Conservation (phyloP, 1,140 invertebrate species). For the Sycobia sp. region DNA sequence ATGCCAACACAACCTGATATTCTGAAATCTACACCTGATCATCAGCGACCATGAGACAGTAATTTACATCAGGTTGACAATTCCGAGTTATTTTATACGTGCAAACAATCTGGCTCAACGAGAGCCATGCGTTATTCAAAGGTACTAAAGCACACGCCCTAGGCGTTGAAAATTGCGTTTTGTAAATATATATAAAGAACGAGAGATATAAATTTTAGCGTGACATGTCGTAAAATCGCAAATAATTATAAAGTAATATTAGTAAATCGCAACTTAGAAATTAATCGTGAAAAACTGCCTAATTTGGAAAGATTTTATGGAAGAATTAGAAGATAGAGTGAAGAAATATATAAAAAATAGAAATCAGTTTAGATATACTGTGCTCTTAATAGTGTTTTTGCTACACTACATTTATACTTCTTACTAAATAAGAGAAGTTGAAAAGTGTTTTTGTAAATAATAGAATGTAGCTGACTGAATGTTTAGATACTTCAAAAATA, state of each 20-base stretch:
- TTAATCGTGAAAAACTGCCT: constrained; percentile 5
- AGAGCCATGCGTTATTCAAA: constrained; percentile 33
- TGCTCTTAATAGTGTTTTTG: constrained; percentile 32
- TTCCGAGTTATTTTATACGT: constrained; percentile 26
- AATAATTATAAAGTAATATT: background rate
- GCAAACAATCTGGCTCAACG: constrained; percentile 21
- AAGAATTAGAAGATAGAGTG: background rate
- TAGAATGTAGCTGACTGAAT: constrained; percentile 19
- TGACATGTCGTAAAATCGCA: background rate
- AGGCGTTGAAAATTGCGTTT: constrained; percentile 2
- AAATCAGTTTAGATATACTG: background rate
- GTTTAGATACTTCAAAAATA: constrained; percentile 16
- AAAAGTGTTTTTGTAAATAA: constrained; percentile 21
- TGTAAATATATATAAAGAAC: constrained; percentile 20
- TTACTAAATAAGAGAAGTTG: constrained; percentile 35
- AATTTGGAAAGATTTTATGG: constrained; percentile 25
- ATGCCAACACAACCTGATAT: constrained; percentile 76
- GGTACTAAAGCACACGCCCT: constrained; percentile 37
- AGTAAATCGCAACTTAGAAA: background rate
- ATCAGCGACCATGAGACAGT: constrained; percentile 65
- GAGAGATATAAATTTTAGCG: background rate
- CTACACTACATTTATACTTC: constrained; percentile 38
- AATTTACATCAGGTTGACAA: constrained; percentile 37
- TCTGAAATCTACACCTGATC: constrained; percentile 82
- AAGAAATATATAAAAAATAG: constrained; percentile 2